A percentile compares a stretch with the other conserved stretches of the same genome.
These are phyloP conservation scores for Apeltes quadracus DNA, from an alignment of 2,113 vertebrate species.

Conservation along the genomic window DNA sequence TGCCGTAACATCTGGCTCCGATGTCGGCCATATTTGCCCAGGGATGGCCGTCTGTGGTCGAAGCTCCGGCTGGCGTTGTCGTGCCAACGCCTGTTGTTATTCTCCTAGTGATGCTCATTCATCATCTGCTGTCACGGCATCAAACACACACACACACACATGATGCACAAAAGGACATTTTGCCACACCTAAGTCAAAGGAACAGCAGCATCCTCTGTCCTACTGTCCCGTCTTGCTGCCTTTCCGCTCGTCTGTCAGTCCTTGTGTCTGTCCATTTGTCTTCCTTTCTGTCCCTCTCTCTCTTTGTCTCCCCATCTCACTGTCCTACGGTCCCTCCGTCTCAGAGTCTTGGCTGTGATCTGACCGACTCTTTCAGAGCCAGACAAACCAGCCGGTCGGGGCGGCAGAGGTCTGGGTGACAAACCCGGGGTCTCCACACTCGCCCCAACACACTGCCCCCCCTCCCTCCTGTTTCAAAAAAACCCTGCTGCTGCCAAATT, in stretches of 20 bases:
- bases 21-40: conserved; percentile 73
- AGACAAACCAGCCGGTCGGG: conserved; percentile 44
- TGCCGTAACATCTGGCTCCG: conserved; percentile 76
- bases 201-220: not conserved
- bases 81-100: conserved; percentile 68
- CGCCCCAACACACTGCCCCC: not conserved
- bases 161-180: too few relatives aligned
- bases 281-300: not conserved
- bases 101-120: conserved; percentile 77
- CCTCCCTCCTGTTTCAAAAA: not conserved
- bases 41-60: conserved; percentile 61
- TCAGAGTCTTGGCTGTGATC: conserved; percentile 39
- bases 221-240: not conserved
- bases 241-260: not conserved
- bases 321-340: not conserved
- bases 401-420: conserved; percentile 56
- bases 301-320: not conserved
- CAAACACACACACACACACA: conserved; percentile 16
- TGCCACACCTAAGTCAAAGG: not conserved
- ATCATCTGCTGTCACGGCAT: conserved; percentile 78
- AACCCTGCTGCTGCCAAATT: conserved; percentile 52
- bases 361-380: conserved; percentile 8
- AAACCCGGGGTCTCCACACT: conserved; percentile 46
- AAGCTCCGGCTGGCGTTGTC: conserved; percentile 25
- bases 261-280: not conserved